Conservation (phyloP, 1,140 invertebrate species). For the Hyposmocoma kahamanoa region DNA sequence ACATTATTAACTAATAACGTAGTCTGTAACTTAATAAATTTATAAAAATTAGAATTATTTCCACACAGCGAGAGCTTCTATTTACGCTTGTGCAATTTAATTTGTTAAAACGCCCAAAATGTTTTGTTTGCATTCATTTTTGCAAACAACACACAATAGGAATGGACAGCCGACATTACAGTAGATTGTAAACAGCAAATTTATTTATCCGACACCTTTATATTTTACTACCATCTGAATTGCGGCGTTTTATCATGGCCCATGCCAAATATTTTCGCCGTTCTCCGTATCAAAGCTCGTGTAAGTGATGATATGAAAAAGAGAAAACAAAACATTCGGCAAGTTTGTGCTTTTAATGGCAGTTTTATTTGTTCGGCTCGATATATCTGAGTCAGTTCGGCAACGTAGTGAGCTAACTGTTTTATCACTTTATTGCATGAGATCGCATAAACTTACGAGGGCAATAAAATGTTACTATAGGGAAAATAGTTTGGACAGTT, state of each 20-base stretch:
- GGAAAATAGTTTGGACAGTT: conserved; percentile 21
- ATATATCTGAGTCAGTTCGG: conserved; percentile 55
- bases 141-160: no score
- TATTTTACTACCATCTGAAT: no score
- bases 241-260: neutral
- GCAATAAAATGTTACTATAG: conserved; percentile 54
- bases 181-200: no score
- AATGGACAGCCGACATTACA: no score
- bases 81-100: no score
- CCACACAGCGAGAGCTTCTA: no score
- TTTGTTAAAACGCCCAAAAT: no score
- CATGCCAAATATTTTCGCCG: neutral
- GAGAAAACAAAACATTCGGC: conserved; percentile 49
- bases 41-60: no score
- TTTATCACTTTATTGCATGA: conserved; percentile 71
- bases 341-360: conserved; percentile 57
- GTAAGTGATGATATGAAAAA: conserved; percentile 19
- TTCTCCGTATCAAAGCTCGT: neutral
- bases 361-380: conserved; percentile 61
- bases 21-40: no score
- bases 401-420: conserved; percentile 60
- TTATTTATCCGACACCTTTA: no score
- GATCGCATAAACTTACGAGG: conserved; percentile 58
- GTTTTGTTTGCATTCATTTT: no score
- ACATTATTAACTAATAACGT: no score